These are phyloP conservation scores for fruit fly (Drosophila melanogaster) DNA, from an alignment of 1,140 invertebrate species.

Conservation along the genomic window DNA sequence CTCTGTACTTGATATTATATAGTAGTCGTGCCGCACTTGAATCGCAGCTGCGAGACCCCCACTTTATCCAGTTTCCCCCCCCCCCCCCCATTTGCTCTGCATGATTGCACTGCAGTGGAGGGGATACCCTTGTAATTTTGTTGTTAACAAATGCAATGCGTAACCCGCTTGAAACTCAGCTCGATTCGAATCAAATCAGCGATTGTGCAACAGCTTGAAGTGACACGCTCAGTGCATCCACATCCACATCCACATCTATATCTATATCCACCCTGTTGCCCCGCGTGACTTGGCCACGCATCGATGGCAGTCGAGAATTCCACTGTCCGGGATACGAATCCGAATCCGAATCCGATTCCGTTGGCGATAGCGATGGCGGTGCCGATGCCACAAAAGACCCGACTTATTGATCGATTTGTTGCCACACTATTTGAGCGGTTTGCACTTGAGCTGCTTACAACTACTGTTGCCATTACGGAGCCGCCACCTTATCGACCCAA, in stretches of 20 bases:
- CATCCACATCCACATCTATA: too few species aligned
- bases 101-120: conserved; percentile 50
- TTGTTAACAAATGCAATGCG: conserved; percentile 53
- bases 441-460: conserved; percentile 38
- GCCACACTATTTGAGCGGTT: conserved; percentile 35
- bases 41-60: conserved; percentile 3
- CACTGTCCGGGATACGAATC: conserved; percentile 3
- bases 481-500: conserved; percentile 38
- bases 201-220: conserved; percentile 76
- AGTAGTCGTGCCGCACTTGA: conserved; percentile 19
- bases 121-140: conserved; percentile 16
- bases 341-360: not conserved
- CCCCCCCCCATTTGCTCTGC: conserved; percentile 30
- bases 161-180: conserved; percentile 66
- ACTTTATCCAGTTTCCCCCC: not conserved
- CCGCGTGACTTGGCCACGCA: conserved; percentile 48
- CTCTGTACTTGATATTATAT: conserved; percentile 15
- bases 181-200: conserved; percentile 64
- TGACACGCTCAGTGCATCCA: conserved; percentile 73
- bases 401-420: conserved; percentile 51
- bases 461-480: conserved; percentile 9
- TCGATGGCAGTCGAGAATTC: conserved; percentile 63
- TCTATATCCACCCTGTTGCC: not conserved
- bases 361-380: not conserved
- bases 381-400: conserved; percentile 26